phyloP scores from a whole-genome alignment of 2,888 invertebrate species.

The Polydrusus pterygomalis region DNA sequence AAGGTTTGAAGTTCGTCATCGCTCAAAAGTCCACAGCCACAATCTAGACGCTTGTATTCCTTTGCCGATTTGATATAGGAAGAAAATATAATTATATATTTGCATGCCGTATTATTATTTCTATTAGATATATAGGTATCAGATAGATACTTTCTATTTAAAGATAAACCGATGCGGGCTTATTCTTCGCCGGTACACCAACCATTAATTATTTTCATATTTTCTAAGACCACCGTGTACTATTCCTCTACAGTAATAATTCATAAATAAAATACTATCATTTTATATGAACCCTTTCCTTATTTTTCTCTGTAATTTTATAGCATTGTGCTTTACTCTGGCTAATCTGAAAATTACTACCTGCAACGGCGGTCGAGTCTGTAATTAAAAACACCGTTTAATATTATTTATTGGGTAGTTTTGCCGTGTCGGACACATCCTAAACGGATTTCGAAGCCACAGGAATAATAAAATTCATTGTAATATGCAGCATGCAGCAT shows the following conservation, averaged over 20 bases:
- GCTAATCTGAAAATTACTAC: conserved; percentile 37
- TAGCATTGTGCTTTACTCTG: conserved; percentile 35
- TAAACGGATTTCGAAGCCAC: background rate
- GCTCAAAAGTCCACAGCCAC: no score
- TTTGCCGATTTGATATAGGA: no score
- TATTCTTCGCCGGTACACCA: background rate
- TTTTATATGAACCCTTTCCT: conserved; percentile 10
- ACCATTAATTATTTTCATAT: conserved; percentile 25
- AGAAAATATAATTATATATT: no score
- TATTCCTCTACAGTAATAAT: conserved; percentile 26
- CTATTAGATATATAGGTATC: no score
- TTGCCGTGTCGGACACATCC: conserved; percentile 8
- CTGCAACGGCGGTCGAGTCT: conserved; percentile 20
- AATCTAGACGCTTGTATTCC: no score
- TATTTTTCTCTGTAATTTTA: conserved; percentile 31
- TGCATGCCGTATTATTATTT: no score
- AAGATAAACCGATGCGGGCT: no score
- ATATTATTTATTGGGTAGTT: conserved; percentile 28
- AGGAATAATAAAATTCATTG: no score
- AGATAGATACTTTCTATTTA: no score
- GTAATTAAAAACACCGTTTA: conserved; percentile 40
- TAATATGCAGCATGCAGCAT: no score
- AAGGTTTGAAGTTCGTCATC: no score
- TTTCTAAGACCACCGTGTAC: conserved; percentile 28
- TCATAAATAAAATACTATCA: conserved; percentile 30